These are phyloP conservation scores for Epizoanthus ramosus DNA, from an alignment of 92 coral and sea anemone species.

Conservation along the genomic window DNA sequence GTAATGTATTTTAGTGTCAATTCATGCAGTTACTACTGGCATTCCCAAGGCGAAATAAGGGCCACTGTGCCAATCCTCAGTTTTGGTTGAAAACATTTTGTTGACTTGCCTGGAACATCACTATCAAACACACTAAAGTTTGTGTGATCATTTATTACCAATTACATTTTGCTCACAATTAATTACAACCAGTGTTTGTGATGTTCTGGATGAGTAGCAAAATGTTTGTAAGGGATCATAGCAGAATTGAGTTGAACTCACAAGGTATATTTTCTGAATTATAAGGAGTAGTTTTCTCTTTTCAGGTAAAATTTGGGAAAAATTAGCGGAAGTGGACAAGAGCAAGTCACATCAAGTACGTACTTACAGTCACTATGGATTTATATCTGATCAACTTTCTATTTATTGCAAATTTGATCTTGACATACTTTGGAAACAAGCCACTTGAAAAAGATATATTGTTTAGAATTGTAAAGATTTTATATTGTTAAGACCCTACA, in stretches of 20 bases:
- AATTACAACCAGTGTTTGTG: constrained; percentile 1
- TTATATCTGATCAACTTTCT: not conserved
- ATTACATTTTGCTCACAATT: not conserved
- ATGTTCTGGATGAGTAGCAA: constrained; percentile 33
- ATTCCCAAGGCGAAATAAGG: not conserved
- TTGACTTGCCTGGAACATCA: constrained; percentile 34
- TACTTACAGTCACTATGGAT: not conserved
- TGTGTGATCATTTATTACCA: not conserved
- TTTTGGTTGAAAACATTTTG: constrained; percentile 13
- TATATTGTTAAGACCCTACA: no score
- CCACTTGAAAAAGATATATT: no score
- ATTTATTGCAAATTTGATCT: constrained; percentile 9
- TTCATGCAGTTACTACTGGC: no score
- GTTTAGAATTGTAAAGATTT: no score
- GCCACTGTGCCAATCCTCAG: constrained; percentile 34
- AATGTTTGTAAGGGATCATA: constrained; percentile 8
- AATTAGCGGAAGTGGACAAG: constrained; percentile 84
- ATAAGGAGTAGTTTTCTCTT: constrained; percentile 49
- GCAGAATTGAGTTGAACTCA: not conserved
- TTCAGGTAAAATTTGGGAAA: constrained; percentile 89
- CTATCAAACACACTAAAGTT: not conserved
- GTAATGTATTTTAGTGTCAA: no score
- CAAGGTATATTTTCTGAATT: constrained; percentile 1
- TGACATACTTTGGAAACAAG: no score
- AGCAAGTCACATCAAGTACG: constrained; percentile 95